phyloP scores from a whole-genome alignment of 2,888 invertebrate genomes.

The Polylopha cassiicola region DNA sequence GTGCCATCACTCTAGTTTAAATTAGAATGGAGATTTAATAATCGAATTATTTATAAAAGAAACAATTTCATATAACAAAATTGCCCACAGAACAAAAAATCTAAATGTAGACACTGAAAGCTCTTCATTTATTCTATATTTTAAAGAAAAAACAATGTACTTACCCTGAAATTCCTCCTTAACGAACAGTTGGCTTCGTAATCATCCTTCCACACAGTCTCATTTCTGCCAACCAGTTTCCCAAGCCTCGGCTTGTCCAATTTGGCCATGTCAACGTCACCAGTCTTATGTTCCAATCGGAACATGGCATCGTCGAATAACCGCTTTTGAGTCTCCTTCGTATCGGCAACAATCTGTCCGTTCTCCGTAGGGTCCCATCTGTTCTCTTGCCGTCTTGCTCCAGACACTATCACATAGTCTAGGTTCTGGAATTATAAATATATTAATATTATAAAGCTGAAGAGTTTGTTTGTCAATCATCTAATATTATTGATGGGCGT shows the following conservation, averaged over 20 bases:
- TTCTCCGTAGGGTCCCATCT: constrained; percentile 98
- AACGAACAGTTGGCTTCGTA: constrained; percentile 93
- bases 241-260: constrained; percentile 84
- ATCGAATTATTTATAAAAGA: no score
- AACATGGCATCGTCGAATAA: constrained; percentile 99
- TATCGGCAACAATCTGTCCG: constrained; percentile 94
- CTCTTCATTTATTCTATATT: no score
- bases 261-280: constrained; percentile 84
- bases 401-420: constrained; percentile 96
- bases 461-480: no score
- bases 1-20: no score
- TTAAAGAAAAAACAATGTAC: no score
- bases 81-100: no score
- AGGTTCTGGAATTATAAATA: constrained; percentile 84
- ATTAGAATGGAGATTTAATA: no score
- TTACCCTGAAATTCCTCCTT: constrained; percentile 90
- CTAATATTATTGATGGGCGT: no score
- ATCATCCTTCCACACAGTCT: constrained; percentile 92
- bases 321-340: constrained; percentile 91
- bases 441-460: not conserved
- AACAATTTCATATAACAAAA: no score
- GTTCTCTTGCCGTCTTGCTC: constrained; percentile 97
- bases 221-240: constrained; percentile 86
- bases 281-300: constrained; percentile 93
- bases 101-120: no score